Base-by-base conservation (phyloP, 2,888 invertebrate species). In the Embidobia sp. region DNA sequence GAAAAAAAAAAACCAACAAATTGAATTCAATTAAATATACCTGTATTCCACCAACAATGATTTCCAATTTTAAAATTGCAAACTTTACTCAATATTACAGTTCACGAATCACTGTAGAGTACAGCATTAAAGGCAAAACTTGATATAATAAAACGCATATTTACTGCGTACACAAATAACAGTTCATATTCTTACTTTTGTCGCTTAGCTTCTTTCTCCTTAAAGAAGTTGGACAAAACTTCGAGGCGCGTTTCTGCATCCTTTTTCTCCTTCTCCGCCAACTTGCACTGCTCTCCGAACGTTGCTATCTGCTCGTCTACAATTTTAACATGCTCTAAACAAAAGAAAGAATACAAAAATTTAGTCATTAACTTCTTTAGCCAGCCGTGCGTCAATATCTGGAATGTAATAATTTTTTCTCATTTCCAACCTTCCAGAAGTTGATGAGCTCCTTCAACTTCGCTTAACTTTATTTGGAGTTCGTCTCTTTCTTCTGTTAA, bases 181-280 rank as follows among this genome's bases (percentile, higher is more conserved):
- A 29, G 3, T 44, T 46, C 3, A 42, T 22, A 31, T 7, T 15
- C 61, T 91, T 91, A 97, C 95, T 96, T 97, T 90, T 97, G 93
- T 46, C 97, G 91, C 89, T 97, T 95, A 8, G 94, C 92, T 89
- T 97, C 97, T 83, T 96, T 94, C 79, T 97, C 96, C 85, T 97
- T 96, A 90, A 97, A 97, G 89, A 97, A 97, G 85, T 94, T 94
- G 0, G 95, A 94, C 33, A 98, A 91, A 0, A 97, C 97, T 85
- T 96, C 95, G 1, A 97, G 91, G 82, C 95, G 93, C 0, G 96
- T 97, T 82, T 94, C 92, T 0, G 96, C 94, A 87, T 97, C 97
- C 84, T 92, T 91, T 83, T 93, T 94, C 66, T 94, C 94, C 78
- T 93, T 93, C 83, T 95, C 94, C 0, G 94, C 93, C 79, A 92